A percentile compares a stretch with the other conserved stretches of the same genome.
Evolutionary conservation across 2,888 invertebrate genomes (phyloP).

Genomic region (Rhaphigaster nebulosa): DNA sequence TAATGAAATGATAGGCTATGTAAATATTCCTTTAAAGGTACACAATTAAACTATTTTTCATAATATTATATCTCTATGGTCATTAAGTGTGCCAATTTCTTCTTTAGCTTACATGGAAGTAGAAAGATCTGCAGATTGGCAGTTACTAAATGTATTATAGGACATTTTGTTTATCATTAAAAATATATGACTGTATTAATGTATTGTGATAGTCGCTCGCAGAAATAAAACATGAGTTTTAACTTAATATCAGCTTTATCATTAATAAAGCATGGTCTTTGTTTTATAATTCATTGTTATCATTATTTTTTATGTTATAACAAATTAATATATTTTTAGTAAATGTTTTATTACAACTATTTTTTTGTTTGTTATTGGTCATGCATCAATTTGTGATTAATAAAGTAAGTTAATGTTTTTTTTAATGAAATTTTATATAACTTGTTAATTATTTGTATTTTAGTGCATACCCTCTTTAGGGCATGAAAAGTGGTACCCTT

Average conservation of each 20-base stretch:
- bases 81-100: background rate
- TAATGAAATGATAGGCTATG: conserved; percentile 94
- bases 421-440: background rate
- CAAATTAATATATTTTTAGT: background rate
- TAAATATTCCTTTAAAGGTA: conserved; percentile 88
- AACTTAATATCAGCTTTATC: background rate
- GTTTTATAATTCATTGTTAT: background rate
- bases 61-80: background rate
- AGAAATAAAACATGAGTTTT: background rate
- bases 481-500: conserved; percentile 89
- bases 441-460: conserved; percentile 64
- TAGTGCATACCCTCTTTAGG: conserved; percentile 95
- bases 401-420: background rate
- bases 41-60: conserved; percentile 65
- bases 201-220: background rate
- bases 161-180: background rate
- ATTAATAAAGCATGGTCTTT: background rate
- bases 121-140: background rate
- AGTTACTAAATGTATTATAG: background rate
- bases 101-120: background rate
- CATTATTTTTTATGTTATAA: background rate
- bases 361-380: too few relatives aligned
- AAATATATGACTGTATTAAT: background rate
- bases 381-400: too few relatives aligned
- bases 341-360: too few relatives aligned